Conservation (phyloP, 2,113 vertebrate genomes). For the Crotalus helleri region DNA sequence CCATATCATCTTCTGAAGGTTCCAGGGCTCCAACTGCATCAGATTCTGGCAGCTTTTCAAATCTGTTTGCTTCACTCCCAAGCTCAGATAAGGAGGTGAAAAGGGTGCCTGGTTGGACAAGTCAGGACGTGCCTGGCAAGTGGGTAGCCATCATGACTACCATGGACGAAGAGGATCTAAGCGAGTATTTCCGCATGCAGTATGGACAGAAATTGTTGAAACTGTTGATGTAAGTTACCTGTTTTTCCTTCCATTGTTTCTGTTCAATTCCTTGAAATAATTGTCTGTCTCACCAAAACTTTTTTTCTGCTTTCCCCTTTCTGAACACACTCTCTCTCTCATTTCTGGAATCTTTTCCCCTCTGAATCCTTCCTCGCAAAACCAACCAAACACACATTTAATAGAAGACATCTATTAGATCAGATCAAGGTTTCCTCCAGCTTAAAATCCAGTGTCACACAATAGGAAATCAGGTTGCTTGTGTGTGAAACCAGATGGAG, state of each 20-base stretch:
- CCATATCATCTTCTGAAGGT: not conserved
- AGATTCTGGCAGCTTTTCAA: not conserved
- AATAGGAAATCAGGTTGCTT: not conserved
- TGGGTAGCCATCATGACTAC: constrained; percentile 33
- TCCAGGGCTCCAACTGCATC: not conserved
- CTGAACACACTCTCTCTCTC: not conserved
- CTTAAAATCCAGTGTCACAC: not conserved
- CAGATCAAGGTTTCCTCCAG: not conserved
- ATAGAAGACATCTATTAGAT: not conserved
- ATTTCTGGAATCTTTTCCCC: accelerated
- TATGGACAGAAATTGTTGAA: constrained; percentile 56
- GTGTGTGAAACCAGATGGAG: not conserved
- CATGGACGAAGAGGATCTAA: constrained; percentile 51
- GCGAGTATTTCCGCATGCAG: constrained; percentile 48
- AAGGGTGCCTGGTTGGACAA: not conserved
- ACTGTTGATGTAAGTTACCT: constrained; percentile 57
- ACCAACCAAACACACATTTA: not conserved
- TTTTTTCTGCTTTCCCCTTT: not conserved
- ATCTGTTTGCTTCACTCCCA: not conserved
- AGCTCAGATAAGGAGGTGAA: not conserved
- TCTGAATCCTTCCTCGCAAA: not conserved
- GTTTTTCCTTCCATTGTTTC: accelerated
- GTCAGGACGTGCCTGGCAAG: not conserved
- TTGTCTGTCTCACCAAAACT: not conserved
- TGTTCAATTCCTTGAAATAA: no score